Evolutionary conservation across 92 coral and sea anemone genomes (phyloP).

Genomic region (Porites divaricata): DNA sequence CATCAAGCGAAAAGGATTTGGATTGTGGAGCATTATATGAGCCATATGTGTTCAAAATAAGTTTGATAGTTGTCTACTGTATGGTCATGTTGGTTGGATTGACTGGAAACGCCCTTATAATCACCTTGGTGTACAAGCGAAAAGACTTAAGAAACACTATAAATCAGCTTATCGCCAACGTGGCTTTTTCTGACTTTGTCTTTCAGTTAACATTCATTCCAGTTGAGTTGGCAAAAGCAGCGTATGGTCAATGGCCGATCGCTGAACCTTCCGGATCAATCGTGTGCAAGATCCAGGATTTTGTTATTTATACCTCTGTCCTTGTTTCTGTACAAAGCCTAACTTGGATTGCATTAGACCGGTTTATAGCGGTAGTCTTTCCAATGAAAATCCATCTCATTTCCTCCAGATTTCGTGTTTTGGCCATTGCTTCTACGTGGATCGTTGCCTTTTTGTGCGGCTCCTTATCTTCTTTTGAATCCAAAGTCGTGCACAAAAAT

Average conservation of each 20-base stretch:
- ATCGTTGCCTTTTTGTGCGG: conserved; percentile 19
- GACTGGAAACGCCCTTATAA: too few relatives aligned
- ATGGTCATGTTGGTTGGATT: too few relatives aligned
- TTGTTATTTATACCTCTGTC: conserved; percentile 23
- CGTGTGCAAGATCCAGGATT: conserved; percentile 30
- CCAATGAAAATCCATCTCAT: conserved; percentile 46
- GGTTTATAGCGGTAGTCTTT: conserved; percentile 56
- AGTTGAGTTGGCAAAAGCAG: too few relatives aligned
- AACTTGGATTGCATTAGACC: conserved; percentile 52
- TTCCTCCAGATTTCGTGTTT: conserved; percentile 38
- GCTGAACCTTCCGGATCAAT: conserved; percentile 1
- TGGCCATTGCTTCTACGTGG: conserved; percentile 48
- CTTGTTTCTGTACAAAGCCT: conserved; percentile 54
- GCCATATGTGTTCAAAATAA: background rate
- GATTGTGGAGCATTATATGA: background rate
- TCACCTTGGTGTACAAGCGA: too few relatives aligned
- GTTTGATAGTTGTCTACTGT: background rate
- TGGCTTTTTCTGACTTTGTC: too few relatives aligned
- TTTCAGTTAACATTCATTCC: too few relatives aligned
- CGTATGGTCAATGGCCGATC: too few relatives aligned
- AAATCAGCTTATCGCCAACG: too few relatives aligned
- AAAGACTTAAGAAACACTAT: too few relatives aligned
- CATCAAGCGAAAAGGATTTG: background rate
- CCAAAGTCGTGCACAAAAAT: background rate
- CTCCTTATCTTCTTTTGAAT: background rate